A percentile compares a stretch with the other conserved stretches of the same genome.
phyloP scores from a whole-genome alignment of 2,113 vertebrate genomes.

The Petrocephalus microphthalmus region DNA sequence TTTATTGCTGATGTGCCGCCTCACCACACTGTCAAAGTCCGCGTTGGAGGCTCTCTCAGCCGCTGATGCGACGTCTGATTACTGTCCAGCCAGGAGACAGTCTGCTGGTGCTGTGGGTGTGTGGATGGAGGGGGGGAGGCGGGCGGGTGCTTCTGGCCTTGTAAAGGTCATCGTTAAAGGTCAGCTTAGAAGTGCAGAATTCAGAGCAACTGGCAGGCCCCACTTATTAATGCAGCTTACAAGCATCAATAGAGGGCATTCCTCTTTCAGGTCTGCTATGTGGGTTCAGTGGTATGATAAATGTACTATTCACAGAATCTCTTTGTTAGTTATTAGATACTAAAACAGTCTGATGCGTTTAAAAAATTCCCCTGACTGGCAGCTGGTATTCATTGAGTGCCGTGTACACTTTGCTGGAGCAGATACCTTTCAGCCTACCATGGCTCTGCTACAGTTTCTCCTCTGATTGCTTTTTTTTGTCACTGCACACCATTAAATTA shows the following conservation, averaged over 20 bases:
- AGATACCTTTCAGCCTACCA: neutral
- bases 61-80: neutral
- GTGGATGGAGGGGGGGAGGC: neutral
- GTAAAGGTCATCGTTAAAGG: neutral
- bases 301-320: neutral
- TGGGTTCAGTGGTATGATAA: neutral
- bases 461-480: neutral
- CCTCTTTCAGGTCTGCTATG: neutral
- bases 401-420: neutral
- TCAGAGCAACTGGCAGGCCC: neutral
- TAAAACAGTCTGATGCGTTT: neutral
- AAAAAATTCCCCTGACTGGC: neutral
- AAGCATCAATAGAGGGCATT: neutral
- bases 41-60: neutral
- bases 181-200: neutral
- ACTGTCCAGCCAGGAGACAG: neutral
- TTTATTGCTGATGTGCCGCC: neutral
- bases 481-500: no score
- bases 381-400: neutral
- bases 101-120: neutral
- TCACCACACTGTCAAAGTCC: neutral
- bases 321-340: neutral
- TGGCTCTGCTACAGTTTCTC: neutral
- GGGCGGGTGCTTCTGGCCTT: neutral
- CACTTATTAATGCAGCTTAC: neutral